phyloP scores from a whole-genome alignment of 1,140 invertebrate species.

The Drosophila mayri region DNA sequence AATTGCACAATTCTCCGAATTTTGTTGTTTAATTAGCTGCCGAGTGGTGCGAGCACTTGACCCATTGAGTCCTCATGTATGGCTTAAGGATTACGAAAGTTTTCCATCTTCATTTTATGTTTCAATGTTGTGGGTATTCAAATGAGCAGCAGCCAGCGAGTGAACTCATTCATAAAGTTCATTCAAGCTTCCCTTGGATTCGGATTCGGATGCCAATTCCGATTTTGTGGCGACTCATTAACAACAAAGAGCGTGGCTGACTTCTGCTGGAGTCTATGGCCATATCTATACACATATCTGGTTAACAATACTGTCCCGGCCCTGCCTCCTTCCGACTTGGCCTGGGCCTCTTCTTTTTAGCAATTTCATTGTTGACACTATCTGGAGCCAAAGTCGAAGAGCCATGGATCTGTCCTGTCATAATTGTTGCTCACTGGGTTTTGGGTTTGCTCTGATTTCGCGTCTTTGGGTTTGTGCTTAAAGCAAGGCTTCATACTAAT shows the following conservation, averaged over 20 bases:
- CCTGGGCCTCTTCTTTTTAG: constrained; percentile 54
- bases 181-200: constrained; percentile 36
- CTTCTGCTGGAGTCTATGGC: constrained; percentile 14
- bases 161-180: constrained; percentile 62
- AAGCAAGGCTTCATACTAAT: not conserved
- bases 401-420: constrained; percentile 71
- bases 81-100: constrained; percentile 48
- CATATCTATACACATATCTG: constrained; percentile 25
- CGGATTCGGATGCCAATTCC: not conserved
- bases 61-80: constrained; percentile 31
- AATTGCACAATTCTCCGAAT: constrained; percentile 64
- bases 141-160: constrained; percentile 17
- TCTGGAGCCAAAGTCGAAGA: not conserved
- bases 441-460: constrained; percentile 33
- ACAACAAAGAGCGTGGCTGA: constrained; percentile 37
- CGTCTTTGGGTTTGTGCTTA: not conserved
- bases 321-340: not conserved
- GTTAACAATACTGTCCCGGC: constrained; percentile 25
- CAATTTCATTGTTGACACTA: constrained; percentile 80
- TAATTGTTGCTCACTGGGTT: constrained; percentile 71
- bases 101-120: constrained; percentile 9
- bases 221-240: constrained; percentile 71
- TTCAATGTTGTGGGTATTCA: constrained; percentile 23
- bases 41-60: constrained; percentile 39
- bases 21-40: constrained; percentile 55